Base-by-base conservation (phyloP, 2,888 invertebrate species). In the Colletes collaris region DNA sequence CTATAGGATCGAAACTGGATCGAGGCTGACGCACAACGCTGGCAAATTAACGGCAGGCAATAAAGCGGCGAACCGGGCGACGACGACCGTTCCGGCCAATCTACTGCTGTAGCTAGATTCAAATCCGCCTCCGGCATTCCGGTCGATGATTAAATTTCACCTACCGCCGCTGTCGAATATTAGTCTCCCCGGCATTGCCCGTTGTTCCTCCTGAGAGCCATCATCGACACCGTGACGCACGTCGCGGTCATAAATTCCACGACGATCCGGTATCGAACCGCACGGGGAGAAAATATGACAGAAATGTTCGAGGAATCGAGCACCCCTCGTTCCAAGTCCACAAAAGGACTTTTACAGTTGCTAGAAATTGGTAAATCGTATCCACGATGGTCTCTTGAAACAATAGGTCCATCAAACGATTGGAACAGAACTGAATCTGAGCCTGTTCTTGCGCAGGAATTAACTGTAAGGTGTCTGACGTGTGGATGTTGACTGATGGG, bases 141-240 rank as follows among this genome's bases (percentile, higher is more conserved):
- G 62, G 73, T 63, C 77, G 84, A 85, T 85, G 82, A 85, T 85
- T 85, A 85, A 85, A 85, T 85, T 85, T 85, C 82, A 78, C 68
- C 85, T 71, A 73, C 63, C 69, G n/a, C 56, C 56, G 37, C 56
- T 64, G 71, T 55, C 71, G 84, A 85, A 85, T 85, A 85, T 85
- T 85, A 82, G 82, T 82, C 85, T 76, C 85, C 58, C 56, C 55
- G 72, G 76, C 55, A 79, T 75, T 58, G 68, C 35, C 16, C 73
- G 81, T 75, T 78, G 78, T 81, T 81, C 71, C 84, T 84, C 84
- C 50, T 53, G 84, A 84, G 84, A 66, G 76, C 76, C 84, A 84
- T 84, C 81, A 74, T 72, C 78, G 84, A 71, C 84, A 67, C 81
- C 63, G 69, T 65, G 68, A 58, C 70, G 76, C 68, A 56, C 76